Evolutionary conservation across 2,113 vertebrate genomes (phyloP).

Genomic region (Arothron firmamentum): DNA sequence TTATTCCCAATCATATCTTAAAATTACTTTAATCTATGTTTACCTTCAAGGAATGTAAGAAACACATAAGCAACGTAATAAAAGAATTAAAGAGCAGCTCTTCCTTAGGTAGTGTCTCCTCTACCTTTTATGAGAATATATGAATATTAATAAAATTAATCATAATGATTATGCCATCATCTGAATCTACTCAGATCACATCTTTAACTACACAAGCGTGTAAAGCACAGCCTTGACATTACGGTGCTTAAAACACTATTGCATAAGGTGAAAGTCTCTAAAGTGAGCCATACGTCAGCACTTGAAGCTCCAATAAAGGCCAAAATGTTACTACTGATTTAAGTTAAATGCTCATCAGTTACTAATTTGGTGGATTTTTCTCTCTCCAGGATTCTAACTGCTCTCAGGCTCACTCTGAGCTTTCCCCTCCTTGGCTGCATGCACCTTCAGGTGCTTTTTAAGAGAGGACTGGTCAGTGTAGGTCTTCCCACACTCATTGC

Average conservation of each 20-base stretch:
- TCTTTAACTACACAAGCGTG: slow-evolving; percentile 30
- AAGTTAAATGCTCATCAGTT: neutral
- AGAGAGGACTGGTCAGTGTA: slow-evolving; percentile 64
- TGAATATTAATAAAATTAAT: neutral
- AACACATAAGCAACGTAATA: neutral
- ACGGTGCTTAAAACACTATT: too few relatives aligned
- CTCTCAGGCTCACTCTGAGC: slow-evolving; percentile 13
- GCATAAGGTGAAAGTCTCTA: too few relatives aligned
- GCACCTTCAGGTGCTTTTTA: slow-evolving; percentile 63
- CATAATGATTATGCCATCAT: slow-evolving; percentile 5
- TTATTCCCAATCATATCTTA: neutral
- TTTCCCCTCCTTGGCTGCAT: slow-evolving; percentile 32
- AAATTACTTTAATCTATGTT: neutral
- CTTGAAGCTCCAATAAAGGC: too few relatives aligned
- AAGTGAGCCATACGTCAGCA: too few relatives aligned
- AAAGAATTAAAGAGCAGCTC: neutral
- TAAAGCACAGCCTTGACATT: slow-evolving; percentile 20
- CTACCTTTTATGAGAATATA: neutral
- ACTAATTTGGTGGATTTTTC: neutral
- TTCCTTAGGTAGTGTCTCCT: neutral
- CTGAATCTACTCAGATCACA: slow-evolving; percentile 26
- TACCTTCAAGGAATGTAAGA: slow-evolving; percentile 8
- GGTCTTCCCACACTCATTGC: slow-evolving; percentile 52
- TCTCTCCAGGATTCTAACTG: neutral
- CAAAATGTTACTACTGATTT: too few relatives aligned